A percentile compares a stretch with the other conserved stretches of the same genome.
These are phyloP conservation scores for Phalacrocorax carbo DNA, from an alignment of 2,113 vertebrate species.

Conservation along the genomic window DNA sequence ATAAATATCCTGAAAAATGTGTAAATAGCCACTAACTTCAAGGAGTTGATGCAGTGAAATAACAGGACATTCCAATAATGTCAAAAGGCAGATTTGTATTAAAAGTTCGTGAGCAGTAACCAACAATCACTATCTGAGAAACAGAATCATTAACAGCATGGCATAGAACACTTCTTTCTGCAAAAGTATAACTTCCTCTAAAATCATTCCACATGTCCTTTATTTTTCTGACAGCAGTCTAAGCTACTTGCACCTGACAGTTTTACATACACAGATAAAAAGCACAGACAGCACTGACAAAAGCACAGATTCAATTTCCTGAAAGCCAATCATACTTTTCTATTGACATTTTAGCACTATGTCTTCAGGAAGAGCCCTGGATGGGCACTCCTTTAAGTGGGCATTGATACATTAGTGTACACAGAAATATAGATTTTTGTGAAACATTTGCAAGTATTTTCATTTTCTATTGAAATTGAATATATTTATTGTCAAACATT, in stretches of 20 bases:
- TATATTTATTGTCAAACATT: not conserved
- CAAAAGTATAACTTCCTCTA: not conserved
- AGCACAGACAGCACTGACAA: not conserved
- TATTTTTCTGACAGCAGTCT: not conserved
- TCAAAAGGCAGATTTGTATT: not conserved
- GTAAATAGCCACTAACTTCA: not conserved
- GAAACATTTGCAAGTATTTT: not conserved
- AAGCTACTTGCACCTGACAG: not conserved
- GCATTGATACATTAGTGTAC: not conserved
- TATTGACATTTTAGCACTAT: not conserved
- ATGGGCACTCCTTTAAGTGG: not conserved
- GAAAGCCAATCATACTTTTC: not conserved
- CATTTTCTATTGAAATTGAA: not conserved
- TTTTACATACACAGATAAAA: not conserved
- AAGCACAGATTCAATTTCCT: not conserved
- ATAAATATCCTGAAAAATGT: not conserved
- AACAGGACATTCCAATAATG: not conserved
- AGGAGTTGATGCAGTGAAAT: not conserved
- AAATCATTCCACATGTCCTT: not conserved
- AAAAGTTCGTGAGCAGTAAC: not conserved
- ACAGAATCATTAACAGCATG: not conserved
- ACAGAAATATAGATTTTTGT: not conserved
- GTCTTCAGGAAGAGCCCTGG: not conserved
- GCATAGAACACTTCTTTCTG: not conserved
- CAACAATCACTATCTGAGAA: not conserved